phyloP scores from a whole-genome alignment of 2,888 invertebrate species.

The Drosophila anomelani region DNA sequence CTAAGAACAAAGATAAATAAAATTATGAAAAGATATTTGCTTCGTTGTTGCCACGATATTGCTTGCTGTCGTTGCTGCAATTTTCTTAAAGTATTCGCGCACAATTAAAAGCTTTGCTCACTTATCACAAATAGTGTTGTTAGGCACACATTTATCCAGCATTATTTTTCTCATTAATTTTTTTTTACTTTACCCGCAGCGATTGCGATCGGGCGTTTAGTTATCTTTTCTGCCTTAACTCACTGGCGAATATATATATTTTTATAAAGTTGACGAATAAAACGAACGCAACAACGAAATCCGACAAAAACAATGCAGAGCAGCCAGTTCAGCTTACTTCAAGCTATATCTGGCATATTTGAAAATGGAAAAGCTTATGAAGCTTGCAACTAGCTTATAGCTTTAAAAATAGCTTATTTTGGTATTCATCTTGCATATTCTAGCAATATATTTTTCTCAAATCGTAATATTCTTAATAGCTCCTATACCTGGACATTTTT shows the following conservation, averaged over 20 bases:
- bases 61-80: constrained; percentile 46
- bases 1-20: constrained; percentile 22
- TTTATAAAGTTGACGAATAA: constrained; percentile 12
- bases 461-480: too few species aligned
- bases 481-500: too few species aligned
- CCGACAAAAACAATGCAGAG: constrained; percentile 14
- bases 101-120: constrained; percentile 54
- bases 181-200: background rate
- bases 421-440: too few species aligned
- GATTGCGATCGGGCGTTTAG: constrained; percentile 18
- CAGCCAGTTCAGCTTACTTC: too few species aligned
- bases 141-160: constrained; percentile 26
- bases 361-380: too few species aligned
- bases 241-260: constrained; percentile 8
- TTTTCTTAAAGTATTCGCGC: constrained; percentile 50
- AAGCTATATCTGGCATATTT: too few species aligned
- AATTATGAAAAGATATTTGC: constrained; percentile 9
- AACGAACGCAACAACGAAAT: constrained; percentile 32
- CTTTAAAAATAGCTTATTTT: too few species aligned
- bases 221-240: background rate
- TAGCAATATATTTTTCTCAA: too few species aligned
- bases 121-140: constrained; percentile 59
- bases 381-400: too few species aligned
- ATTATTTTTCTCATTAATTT: background rate
- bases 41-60: constrained; percentile 7